Base-by-base conservation (phyloP, 2,888 invertebrate species). In the Eulithis prunata region DNA sequence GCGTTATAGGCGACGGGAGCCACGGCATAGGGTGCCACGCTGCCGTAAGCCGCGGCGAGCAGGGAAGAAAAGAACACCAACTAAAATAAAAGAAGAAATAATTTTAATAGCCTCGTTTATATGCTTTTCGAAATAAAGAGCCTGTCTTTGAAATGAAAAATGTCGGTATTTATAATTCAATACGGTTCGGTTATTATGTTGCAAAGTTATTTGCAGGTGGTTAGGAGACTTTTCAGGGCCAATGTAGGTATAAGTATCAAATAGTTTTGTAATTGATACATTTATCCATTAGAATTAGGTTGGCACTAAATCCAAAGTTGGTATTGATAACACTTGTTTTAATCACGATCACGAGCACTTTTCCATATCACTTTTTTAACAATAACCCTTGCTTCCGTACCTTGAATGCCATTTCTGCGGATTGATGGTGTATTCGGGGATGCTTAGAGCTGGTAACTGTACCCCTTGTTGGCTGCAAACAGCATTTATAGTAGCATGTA, bases 391-490 rank as follows among this genome's bases (percentile, higher is more conserved):
- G 70, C 55, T 70, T 81, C 75, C 84, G 84, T 92, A 93, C 93
- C 93, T 93, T 90, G 84, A 87, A 84, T 82, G 89, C 87, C 93
- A 93, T 93, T 81, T 82, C 81, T 82, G 72, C 77, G 73, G 78
- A 78, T 78, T 77, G 81, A 64, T 76, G 80, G 73, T 89, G 89
- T 87, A 83, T 83, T 85, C 89, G 75, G 85, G 88, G 86, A 71
- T 87, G 87, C 83, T 86, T 73, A 79, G 82, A 87, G 84, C 81
- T 84, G 85, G 76, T 81, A 84, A 91, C 91, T 93, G 91, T 91
- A 85, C 80, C 81, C 87, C 86, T 76, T 80, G 81, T 78, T 85
- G 72, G 84, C 70, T 68, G 75, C 86, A 83, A 83, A 81, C 87
- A 71, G 85, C 82, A 89, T 91, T 88, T 92, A 91, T 91, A 91